Conservation (phyloP, 2,113 vertebrate species). For the Rissa tridactyla region DNA sequence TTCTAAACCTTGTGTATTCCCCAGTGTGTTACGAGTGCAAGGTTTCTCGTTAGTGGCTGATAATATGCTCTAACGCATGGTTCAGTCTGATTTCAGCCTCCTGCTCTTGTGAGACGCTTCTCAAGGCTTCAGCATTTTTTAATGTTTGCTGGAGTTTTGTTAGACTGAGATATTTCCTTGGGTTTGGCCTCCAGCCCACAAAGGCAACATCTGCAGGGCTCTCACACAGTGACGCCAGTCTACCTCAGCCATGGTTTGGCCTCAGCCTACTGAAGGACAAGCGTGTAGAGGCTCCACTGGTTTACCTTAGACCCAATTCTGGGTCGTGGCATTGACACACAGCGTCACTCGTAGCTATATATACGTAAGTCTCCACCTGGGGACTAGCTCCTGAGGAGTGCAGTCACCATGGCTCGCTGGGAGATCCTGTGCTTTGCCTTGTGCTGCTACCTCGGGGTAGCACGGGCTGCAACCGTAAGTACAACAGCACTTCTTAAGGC, state of each 20-base stretch:
- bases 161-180: neutral
- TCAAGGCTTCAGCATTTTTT: too few relatives aligned
- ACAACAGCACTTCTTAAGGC: neutral
- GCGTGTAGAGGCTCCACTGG: neutral
- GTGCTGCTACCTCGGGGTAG: conserved; percentile 35
- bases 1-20: too few relatives aligned
- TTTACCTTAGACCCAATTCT: neutral
- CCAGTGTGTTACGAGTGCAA: too few relatives aligned
- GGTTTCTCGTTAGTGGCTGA: too few relatives aligned
- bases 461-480: conserved; percentile 50
- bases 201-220: neutral
- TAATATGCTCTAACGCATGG: too few relatives aligned
- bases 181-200: neutral
- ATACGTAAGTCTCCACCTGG: rapidly evolving
- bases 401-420: conserved; percentile 55
- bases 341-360: too few relatives aligned
- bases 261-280: neutral
- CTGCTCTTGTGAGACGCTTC: too few relatives aligned
- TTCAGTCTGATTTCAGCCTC: too few relatives aligned
- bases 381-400: neutral
- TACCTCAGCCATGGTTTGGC: neutral
- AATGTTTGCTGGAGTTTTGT: neutral
- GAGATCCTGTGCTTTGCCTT: conserved; percentile 46
- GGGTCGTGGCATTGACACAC: neutral
- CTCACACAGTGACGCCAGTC: neutral